Evolutionary conservation across 1,140 invertebrate species (phyloP), one percentile per base, ranked within the genome.

Genomic region (Brachionus rotundiformis): DNA sequence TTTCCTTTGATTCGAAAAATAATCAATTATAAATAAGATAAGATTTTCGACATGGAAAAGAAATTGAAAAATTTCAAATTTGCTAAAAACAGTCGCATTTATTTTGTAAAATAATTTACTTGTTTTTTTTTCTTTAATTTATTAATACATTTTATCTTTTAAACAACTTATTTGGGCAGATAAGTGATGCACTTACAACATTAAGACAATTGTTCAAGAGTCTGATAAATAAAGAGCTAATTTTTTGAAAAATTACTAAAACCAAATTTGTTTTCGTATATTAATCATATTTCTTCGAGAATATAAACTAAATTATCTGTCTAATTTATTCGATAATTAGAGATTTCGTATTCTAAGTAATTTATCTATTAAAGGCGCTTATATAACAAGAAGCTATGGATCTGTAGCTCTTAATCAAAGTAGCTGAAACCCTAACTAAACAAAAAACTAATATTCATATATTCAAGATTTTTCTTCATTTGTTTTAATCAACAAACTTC

Each of bases 321-420:
- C 47, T 54, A 54, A 54, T 54, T 54, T 54, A 54, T 54, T 54
- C 47, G 47, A 54, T 54, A 54, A 54, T 54, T 54, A 54, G 47
- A 54, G 47, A 6, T 54, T 54, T 54, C 47, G 19, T 54, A 19
- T 54, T 54, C 23, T n/a, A 54, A 54, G 47, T 54, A 54, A 54
- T 54, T 54, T 54, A 54, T 54, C 47, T 54, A 54, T 54, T 54
- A 54, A 19, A 54, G 47, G 47, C 16, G 47, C 47, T 54, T 54
- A 54, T 54, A 16, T 7, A 54, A 54, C 47, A 19, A 54, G 47
- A 54, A 54, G 47, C 47, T 25, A 23, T 16, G 6, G 47, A 54
- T 54, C n/a, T 54, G 47, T 16, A 54, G 16, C 47, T 54, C 47
- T 54, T 54, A 54, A 54, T 54, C 47, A 54, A 23, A 54, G 47